These are phyloP conservation scores for Cricetomys ansorgei DNA, from an alignment of 2,113 vertebrate genomes.

Conservation along the genomic window DNA sequence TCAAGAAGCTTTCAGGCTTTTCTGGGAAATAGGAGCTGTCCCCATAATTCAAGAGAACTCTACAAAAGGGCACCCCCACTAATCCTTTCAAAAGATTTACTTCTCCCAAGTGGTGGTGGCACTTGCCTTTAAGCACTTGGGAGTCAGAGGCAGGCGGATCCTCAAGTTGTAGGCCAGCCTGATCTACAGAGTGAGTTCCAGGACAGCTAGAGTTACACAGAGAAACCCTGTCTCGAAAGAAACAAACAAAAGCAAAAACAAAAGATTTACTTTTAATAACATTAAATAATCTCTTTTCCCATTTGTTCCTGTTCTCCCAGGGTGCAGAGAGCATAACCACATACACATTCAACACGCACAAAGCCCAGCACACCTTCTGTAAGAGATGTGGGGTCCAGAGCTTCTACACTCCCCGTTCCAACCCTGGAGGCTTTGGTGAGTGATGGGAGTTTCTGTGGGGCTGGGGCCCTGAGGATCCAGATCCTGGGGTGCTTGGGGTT, in stretches of 20 bases:
- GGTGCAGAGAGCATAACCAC: slow-evolving; percentile 93
- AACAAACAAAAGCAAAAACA: too few species aligned
- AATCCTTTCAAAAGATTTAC: not conserved
- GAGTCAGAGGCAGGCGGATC: too few species aligned
- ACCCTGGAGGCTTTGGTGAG: slow-evolving; percentile 95
- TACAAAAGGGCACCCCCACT: not conserved
- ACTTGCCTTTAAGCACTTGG: not conserved
- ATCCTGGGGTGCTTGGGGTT: not conserved
- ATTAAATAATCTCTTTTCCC: not conserved
- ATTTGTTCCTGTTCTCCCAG: slow-evolving; percentile 84
- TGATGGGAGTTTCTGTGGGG: not conserved
- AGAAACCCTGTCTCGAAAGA: too few species aligned
- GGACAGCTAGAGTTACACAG: too few species aligned
- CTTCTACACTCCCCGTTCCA: slow-evolving; percentile 96
- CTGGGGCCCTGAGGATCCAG: not conserved
- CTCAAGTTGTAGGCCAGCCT: not conserved
- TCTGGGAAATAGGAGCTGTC: not conserved
- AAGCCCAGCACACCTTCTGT: slow-evolving; percentile 96
- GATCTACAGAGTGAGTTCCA: too few species aligned
- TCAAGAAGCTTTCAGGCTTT: not conserved
- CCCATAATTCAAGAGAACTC: not conserved
- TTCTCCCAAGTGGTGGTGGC: not conserved
- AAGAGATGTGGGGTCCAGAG: slow-evolving; percentile 98
- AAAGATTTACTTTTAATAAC: not conserved
- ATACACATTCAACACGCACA: slow-evolving; percentile 95